Evolutionary conservation across 1,140 invertebrate species (phyloP).

Genomic region (Pollicipes pollicipes): DNA sequence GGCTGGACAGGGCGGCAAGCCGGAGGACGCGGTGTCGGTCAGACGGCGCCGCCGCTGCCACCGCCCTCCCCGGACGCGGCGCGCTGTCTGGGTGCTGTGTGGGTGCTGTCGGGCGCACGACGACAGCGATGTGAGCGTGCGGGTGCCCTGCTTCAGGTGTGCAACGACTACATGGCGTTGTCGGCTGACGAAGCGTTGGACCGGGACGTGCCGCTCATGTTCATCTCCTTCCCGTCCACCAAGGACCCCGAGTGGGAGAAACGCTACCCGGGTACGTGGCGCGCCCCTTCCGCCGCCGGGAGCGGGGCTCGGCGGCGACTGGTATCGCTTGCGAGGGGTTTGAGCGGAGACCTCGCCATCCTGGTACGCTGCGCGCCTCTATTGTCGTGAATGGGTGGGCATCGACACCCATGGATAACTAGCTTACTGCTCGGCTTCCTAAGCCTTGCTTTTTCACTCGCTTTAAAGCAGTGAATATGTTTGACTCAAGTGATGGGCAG

Average conservation of each 20-base stretch:
- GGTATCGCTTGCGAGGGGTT: too few species aligned
- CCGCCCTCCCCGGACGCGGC: neutral
- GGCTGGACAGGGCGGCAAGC: too few species aligned
- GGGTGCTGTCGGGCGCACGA: neutral
- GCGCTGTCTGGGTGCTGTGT: neutral
- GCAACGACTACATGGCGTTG: constrained; percentile 19
- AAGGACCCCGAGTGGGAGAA: constrained; percentile 28
- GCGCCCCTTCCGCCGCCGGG: too few species aligned
- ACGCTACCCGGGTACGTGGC: constrained; percentile 26
- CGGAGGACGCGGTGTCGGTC: neutral
- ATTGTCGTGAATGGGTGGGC: too few species aligned
- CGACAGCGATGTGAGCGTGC: neutral
- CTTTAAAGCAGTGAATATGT: too few species aligned
- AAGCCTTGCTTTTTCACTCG: too few species aligned
- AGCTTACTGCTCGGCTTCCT: too few species aligned
- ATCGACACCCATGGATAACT: too few species aligned
- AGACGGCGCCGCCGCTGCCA: neutral
- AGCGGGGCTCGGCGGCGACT: too few species aligned
- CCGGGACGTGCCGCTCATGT: constrained; percentile 25
- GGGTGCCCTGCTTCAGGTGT: constrained; percentile 7
- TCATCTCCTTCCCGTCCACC: constrained; percentile 29
- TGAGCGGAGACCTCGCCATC: too few species aligned
- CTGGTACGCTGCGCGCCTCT: too few species aligned
- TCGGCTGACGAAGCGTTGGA: constrained; percentile 23
- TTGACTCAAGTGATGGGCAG: too few species aligned